Base-by-base conservation (phyloP, 1,140 invertebrate species). In the Pachypeltis micranthus region DNA sequence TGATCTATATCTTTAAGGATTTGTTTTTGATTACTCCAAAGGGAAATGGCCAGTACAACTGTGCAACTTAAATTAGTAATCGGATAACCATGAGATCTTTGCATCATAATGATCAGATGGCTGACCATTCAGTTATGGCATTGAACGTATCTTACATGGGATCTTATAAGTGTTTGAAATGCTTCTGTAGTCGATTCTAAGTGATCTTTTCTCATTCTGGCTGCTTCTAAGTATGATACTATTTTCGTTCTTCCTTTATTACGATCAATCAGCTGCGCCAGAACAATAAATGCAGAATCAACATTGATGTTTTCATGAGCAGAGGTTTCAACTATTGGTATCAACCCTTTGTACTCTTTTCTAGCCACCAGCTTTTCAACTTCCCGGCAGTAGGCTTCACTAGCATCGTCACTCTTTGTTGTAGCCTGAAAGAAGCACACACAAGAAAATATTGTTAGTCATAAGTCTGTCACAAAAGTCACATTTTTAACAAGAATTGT, bases 301-400 rank as follows among this genome's bases (percentile, higher is more conserved):
- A 97, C 89, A 75, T 98, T 99, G 55, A 98, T 91, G 74, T 96
- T 97, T 71, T 96, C 90, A 71, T 97, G 93, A 7, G 94, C 87
- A 14, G 93, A 97, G 0, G 93, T 95, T 79, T 98, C 95, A 31
- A 98, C 85, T 47, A 98, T 77, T 0, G 89, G 85, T 68, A 98
- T 90, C 66, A 81, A 79, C 63, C 85, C 85, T 73, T 93, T 94
- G 71, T 93, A 95, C 74, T 98, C 94, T 74, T 95, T 96, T 26
- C 92, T 80, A 71, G 86, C 85, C 0, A 93, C 80, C 47, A 98
- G 77, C 71, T 87, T 87, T 70, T 96, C 92, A 0, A 88, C 91
- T 75, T 97, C 94, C 54, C 88, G 83, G 0, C 95, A 82, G 66
- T 89, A 93, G 47, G 85, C 79, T 69, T 94, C 90, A 74, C 88